Percentiles rank a stretch among this genome's conserved stretches.
These are phyloP conservation scores for Orthonychiurus folsomi DNA, from an alignment of 2,888 invertebrate genomes.

Conservation along the genomic window DNA sequence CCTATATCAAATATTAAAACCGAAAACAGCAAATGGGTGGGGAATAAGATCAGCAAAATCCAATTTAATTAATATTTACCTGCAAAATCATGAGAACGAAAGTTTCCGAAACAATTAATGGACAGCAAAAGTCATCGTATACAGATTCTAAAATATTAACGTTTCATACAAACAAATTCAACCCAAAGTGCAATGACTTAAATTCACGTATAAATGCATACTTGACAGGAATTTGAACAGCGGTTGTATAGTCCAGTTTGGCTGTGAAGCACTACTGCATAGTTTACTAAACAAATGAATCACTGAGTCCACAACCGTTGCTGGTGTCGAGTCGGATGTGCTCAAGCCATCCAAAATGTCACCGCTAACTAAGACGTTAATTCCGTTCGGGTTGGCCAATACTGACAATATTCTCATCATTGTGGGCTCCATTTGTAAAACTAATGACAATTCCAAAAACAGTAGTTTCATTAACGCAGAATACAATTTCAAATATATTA, in stretches of 20 bases:
- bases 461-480: neutral
- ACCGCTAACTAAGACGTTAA: constrained; percentile 36
- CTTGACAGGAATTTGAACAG: constrained; percentile 61
- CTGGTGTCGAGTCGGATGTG: constrained; percentile 42
- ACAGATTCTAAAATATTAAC: constrained; percentile 28
- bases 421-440: constrained; percentile 64
- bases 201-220: constrained; percentile 37
- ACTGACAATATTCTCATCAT: constrained; percentile 75
- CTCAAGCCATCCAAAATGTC: constrained; percentile 37
- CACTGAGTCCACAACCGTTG: constrained; percentile 75
- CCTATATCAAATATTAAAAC: constrained; percentile 52
- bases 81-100: constrained; percentile 73
- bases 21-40: constrained; percentile 73
- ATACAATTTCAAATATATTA: neutral
- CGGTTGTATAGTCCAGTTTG: constrained; percentile 65
- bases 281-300: constrained; percentile 71
- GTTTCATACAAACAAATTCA: constrained; percentile 6
- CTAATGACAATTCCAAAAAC: constrained; percentile 48
- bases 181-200: too few relatives aligned
- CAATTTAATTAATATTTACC: constrained; percentile 60
- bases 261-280: constrained; percentile 64
- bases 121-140: constrained; percentile 39
- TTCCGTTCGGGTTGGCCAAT: constrained; percentile 50
- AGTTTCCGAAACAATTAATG: constrained; percentile 61
- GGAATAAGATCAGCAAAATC: neutral